These are phyloP conservation scores for Corydoras sp. DNA, from an alignment of 2,113 vertebrate species.

Conservation along the genomic window DNA sequence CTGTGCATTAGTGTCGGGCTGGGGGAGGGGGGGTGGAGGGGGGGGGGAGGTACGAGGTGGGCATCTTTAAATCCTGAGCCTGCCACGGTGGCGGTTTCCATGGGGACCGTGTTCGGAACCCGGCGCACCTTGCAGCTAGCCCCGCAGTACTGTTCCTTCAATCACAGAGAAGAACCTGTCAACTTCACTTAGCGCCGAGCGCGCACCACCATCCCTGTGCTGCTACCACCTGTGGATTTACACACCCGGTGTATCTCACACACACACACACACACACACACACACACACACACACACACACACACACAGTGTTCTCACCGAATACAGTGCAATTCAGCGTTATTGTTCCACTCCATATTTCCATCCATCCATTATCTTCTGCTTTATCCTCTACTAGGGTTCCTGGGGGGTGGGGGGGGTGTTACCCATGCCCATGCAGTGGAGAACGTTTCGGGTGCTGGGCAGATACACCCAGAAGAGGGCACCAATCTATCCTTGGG, in stretches of 20 bases:
- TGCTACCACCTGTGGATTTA: conserved; percentile 25
- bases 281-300: not conserved
- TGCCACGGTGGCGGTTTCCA: conserved; percentile 45
- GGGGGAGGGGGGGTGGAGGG: too few relatives aligned
- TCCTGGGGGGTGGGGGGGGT: too few relatives aligned
- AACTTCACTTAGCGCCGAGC: conserved; percentile 60
- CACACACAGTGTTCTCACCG: not conserved
- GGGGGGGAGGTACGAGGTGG: not conserved
- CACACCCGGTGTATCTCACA: conserved; percentile 4
- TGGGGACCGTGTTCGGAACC: conserved; percentile 47
- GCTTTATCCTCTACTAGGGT: too few relatives aligned
- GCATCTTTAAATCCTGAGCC: conserved; percentile 23
- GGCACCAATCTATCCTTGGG: too few relatives aligned
- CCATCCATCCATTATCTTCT: too few relatives aligned
- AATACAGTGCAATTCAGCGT: not conserved
- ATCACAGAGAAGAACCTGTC: conserved; percentile 63
- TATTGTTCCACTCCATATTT: not conserved
- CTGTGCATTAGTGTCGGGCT: conserved; percentile 28
- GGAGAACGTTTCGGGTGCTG: too few relatives aligned
- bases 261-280: conserved; percentile 13
- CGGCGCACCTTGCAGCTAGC: conserved; percentile 67
- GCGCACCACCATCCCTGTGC: conserved; percentile 17
- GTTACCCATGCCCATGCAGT: too few relatives aligned
- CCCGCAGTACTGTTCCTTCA: conserved; percentile 67
- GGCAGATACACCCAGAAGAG: too few relatives aligned